Conservation (phyloP, 2,888 invertebrate genomes). For the Brachylomia viminalis region DNA sequence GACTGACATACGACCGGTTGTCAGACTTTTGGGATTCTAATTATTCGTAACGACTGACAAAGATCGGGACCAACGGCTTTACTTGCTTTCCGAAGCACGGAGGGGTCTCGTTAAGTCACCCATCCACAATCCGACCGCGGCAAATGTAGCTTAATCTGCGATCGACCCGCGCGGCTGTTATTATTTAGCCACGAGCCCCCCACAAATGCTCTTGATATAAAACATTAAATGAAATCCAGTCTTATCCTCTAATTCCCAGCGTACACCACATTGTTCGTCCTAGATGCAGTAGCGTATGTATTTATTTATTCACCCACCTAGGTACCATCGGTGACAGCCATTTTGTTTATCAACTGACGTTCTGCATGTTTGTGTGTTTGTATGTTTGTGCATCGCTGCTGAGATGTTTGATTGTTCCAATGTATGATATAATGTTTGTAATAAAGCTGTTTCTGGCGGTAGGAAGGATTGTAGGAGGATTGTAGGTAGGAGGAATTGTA, state of each 20-base stretch:
- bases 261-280: slow-evolving; percentile 73
- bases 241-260: slow-evolving; percentile 71
- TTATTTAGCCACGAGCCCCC: no score
- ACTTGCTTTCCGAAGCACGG: no score
- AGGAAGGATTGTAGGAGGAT: background rate
- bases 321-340: slow-evolving; percentile 86
- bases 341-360: slow-evolving; percentile 82
- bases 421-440: slow-evolving; percentile 37
- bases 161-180: no score
- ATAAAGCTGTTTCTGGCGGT: background rate
- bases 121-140: no score
- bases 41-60: background rate
- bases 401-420: slow-evolving; percentile 73
- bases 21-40: no score
- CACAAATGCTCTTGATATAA: background rate
- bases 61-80: no score
- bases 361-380: slow-evolving; percentile 68
- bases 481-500: no score
- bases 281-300: slow-evolving; percentile 82
- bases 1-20: background rate
- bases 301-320: slow-evolving; percentile 87
- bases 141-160: no score
- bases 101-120: no score
- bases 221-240: background rate
- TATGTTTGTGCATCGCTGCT: slow-evolving; percentile 64